Evolutionary conservation across 2,888 invertebrate genomes (phyloP).

Genomic region (Bellardia pandia): DNA sequence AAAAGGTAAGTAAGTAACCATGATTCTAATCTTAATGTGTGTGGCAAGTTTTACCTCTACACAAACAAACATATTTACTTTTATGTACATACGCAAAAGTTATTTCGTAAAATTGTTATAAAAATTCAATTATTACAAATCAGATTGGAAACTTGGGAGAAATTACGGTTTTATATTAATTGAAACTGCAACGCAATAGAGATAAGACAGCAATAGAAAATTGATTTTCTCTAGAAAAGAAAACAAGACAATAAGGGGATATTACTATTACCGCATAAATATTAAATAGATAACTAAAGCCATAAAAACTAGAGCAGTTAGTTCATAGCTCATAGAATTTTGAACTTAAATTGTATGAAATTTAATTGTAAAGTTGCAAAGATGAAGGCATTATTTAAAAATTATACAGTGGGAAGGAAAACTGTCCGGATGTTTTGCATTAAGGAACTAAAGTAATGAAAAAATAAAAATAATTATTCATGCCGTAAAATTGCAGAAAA

Average conservation of each 20-base stretch:
- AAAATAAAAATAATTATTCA: too few species aligned
- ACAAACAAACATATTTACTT: too few species aligned
- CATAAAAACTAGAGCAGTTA: background rate
- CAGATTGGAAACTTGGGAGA: slow-evolving; percentile 63
- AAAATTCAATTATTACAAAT: slow-evolving; percentile 70
- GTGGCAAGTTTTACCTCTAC: slow-evolving; percentile 19
- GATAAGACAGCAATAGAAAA: slow-evolving; percentile 41
- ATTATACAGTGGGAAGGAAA: too few species aligned
- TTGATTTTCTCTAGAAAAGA: slow-evolving; percentile 17
- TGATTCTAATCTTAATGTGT: slow-evolving; percentile 42
- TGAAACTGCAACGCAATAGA: slow-evolving; percentile 48
- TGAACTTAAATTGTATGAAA: too few species aligned
- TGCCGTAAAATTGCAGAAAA: too few species aligned
- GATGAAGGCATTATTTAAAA: too few species aligned
- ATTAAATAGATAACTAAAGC: background rate
- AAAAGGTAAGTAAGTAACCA: slow-evolving; percentile 17
- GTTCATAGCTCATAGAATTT: too few species aligned
- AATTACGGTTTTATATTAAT: slow-evolving; percentile 59
- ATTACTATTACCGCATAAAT: background rate
- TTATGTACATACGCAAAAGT: background rate
- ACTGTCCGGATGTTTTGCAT: too few species aligned
- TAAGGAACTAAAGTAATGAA: too few species aligned
- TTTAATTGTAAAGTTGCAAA: too few species aligned
- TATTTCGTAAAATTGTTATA: slow-evolving; percentile 56
- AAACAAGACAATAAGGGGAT: background rate